Evolutionary conservation across 2,113 vertebrate species (phyloP).

Genomic region (Vombatus ursinus): DNA sequence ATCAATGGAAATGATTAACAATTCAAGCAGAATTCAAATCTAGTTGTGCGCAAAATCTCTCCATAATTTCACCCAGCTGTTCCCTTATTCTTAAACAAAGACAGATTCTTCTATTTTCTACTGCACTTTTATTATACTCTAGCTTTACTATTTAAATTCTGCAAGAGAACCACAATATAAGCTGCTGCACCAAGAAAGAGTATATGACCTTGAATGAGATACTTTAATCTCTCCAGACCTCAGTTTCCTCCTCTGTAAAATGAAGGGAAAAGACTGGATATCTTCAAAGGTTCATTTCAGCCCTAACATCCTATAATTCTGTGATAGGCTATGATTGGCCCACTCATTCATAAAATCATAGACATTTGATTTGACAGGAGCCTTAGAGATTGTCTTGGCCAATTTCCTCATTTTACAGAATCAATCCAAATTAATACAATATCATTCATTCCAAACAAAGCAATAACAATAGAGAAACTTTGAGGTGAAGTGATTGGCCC

Average conservation of each 20-base stretch:
- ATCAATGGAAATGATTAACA: slow-evolving; percentile 31
- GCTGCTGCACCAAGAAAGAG: background rate
- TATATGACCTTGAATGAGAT: background rate
- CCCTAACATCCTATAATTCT: background rate
- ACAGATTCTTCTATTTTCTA: slow-evolving; percentile 22
- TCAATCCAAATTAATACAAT: background rate
- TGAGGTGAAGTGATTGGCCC: background rate
- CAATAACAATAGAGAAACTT: background rate
- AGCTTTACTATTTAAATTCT: background rate
- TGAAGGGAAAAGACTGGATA: background rate
- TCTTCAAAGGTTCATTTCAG: background rate
- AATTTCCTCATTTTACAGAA: background rate
- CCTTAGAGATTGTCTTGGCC: background rate
- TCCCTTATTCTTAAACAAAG: slow-evolving; percentile 36
- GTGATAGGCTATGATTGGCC: background rate
- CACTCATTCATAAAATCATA: background rate
- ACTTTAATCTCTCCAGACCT: background rate
- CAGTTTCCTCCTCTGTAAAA: background rate
- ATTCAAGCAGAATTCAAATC: slow-evolving; percentile 32
- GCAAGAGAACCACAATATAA: background rate
- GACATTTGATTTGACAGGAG: background rate
- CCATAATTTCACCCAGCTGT: background rate
- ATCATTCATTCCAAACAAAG: background rate
- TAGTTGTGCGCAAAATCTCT: background rate
- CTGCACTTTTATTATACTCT: background rate